Evolutionary conservation across 2,888 invertebrate genomes (phyloP).

Genomic region (Vanessa cardui): DNA sequence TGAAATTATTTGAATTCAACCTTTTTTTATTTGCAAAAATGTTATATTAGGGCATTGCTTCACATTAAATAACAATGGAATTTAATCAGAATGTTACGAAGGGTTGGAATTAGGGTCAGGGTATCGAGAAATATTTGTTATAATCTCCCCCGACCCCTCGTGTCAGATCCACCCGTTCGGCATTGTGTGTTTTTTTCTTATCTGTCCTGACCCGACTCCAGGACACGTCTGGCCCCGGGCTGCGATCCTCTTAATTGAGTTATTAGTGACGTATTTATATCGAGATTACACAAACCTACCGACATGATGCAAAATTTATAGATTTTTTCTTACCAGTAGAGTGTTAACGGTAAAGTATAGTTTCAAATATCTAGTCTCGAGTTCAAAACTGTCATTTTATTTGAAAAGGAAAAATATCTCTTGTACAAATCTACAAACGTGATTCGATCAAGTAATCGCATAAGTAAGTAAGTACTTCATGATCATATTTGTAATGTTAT

Average conservation of each 20-base stretch:
- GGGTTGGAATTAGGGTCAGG: slow-evolving; percentile 64
- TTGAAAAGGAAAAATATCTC: too few relatives aligned
- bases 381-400: too few relatives aligned
- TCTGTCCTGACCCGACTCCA: slow-evolving; percentile 50
- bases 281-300: slow-evolving; percentile 52
- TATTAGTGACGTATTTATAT: slow-evolving; percentile 71
- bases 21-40: slow-evolving; percentile 38
- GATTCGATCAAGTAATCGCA: too few relatives aligned
- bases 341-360: not conserved
- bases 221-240: slow-evolving; percentile 57
- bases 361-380: too few relatives aligned
- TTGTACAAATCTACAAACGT: too few relatives aligned
- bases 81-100: slow-evolving; percentile 70
- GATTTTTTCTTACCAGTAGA: not conserved
- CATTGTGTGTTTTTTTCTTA: slow-evolving; percentile 60
- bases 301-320: slow-evolving; percentile 23
- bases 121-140: slow-evolving; percentile 62
- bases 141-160: slow-evolving; percentile 47
- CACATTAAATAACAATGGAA: slow-evolving; percentile 71
- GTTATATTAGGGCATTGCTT: slow-evolving; percentile 65
- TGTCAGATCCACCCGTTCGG: slow-evolving; percentile 57
- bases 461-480: too few relatives aligned
- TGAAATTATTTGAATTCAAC: not conserved
- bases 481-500: too few relatives aligned
- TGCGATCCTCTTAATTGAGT: slow-evolving; percentile 76